These are phyloP conservation scores for Cydia pomonella DNA, from an alignment of 1,140 invertebrate species.

Conservation along the genomic window DNA sequence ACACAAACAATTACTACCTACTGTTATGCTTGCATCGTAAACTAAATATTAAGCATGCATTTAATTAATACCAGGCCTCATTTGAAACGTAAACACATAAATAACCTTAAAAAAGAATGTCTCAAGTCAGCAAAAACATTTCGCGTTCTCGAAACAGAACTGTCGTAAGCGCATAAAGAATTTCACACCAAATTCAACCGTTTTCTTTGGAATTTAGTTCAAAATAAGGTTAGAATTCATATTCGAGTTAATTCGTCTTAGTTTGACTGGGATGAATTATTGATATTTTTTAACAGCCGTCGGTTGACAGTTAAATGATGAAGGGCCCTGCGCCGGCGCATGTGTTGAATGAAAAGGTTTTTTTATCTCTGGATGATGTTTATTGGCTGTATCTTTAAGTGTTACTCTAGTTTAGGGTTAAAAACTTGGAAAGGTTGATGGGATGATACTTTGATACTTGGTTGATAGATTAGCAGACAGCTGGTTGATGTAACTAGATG, in stretches of 20 bases:
- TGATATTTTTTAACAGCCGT: slow-evolving; percentile 31
- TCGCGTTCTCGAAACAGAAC: not conserved
- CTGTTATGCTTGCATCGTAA: not conserved
- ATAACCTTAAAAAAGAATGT: slow-evolving; percentile 26
- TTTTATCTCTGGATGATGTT: slow-evolving; percentile 2
- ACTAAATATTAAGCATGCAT: slow-evolving; percentile 18
- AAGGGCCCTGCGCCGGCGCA: slow-evolving; percentile 9
- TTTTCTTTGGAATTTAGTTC: not conserved
- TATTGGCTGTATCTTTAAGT: slow-evolving; percentile 2
- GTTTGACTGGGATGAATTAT: slow-evolving; percentile 2
- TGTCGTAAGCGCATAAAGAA: not conserved
- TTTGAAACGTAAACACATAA: slow-evolving; percentile 27
- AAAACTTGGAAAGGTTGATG: not conserved
- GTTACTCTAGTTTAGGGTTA: not conserved
- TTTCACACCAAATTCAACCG: not conserved
- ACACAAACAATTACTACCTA: too few species aligned
- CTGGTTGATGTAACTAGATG: too few species aligned
- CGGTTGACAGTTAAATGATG: slow-evolving; percentile 27
- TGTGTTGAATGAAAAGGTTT: slow-evolving; percentile 23
- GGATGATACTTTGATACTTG: too few species aligned
- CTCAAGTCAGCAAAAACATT: slow-evolving; percentile 24
- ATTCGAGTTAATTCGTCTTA: not conserved
- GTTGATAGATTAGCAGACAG: too few species aligned
- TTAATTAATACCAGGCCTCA: slow-evolving; percentile 14
- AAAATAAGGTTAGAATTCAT: not conserved